Evolutionary conservation across 2,888 invertebrate genomes (phyloP).

Genomic region (Belgica antarctica): DNA sequence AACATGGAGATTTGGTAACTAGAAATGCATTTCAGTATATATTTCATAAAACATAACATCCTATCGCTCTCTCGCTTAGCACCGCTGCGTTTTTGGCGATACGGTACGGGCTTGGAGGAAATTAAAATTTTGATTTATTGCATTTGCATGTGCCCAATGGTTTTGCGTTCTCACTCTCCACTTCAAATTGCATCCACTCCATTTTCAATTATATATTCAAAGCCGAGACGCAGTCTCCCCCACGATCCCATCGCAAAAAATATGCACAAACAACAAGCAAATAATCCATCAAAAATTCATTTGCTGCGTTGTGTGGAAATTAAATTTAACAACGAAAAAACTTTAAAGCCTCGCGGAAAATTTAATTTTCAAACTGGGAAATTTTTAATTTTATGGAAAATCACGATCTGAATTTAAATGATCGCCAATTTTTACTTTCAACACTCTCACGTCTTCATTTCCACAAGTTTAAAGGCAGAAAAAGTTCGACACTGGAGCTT

Average conservation of each 20-base stretch:
- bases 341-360: slow-evolving; percentile 21
- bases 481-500: neutral
- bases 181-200: neutral
- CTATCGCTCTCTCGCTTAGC: neutral
- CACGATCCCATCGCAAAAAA: slow-evolving; percentile 1
- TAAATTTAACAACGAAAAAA: neutral
- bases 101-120: slow-evolving; percentile 13
- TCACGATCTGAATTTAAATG: slow-evolving; percentile 16
- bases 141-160: slow-evolving; percentile 33
- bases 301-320: slow-evolving; percentile 5
- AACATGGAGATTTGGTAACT: too few relatives aligned
- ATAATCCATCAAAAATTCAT: slow-evolving; percentile 24
- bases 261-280: too few relatives aligned
- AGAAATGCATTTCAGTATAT: neutral
- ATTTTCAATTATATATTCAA: slow-evolving; percentile 11
- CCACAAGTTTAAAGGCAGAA: neutral
- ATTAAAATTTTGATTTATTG: slow-evolving; percentile 36
- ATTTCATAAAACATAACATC: slow-evolving; percentile 13
- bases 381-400: slow-evolving; percentile 28
- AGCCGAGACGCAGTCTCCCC: neutral
- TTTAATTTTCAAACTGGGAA: slow-evolving; percentile 21
- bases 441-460: neutral
- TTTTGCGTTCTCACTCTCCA: neutral
- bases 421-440: neutral
- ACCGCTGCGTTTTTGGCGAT: slow-evolving; percentile 1